Conservation (phyloP, 2,113 vertebrate species). For the Trachemys scripta region DNA sequence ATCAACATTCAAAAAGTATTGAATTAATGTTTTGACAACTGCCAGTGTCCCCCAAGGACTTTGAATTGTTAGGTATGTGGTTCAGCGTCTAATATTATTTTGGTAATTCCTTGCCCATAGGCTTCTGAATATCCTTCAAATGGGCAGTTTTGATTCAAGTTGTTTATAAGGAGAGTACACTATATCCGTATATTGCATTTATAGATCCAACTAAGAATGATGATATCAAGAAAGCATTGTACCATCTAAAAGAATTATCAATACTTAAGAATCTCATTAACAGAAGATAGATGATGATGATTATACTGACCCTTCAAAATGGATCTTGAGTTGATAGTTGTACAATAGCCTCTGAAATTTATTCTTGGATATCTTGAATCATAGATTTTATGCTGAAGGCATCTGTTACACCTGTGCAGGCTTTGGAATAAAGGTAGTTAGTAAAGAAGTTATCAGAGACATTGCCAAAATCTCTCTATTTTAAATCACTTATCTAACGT, state of each 20-base stretch:
- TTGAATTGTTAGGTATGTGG: neutral
- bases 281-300: neutral
- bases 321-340: neutral
- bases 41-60: too few relatives aligned
- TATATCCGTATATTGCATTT: neutral
- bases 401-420: fast-evolving
- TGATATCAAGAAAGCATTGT: neutral
- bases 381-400: too few relatives aligned
- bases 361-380: neutral
- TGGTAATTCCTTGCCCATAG: neutral
- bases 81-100: neutral
- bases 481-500: neutral
- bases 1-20: neutral
- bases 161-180: fast-evolving
- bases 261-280: neutral
- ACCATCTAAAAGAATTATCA: neutral
- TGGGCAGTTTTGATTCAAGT: neutral
- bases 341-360: too few relatives aligned
- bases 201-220: neutral
- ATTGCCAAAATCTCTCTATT: neutral
- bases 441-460: too few relatives aligned
- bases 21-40: too few relatives aligned
- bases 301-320: neutral
- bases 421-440: neutral
- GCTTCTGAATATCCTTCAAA: fast-evolving